These are phyloP conservation scores for Rhea americana DNA, from an alignment of 2,113 vertebrate genomes.

Conservation along the genomic window DNA sequence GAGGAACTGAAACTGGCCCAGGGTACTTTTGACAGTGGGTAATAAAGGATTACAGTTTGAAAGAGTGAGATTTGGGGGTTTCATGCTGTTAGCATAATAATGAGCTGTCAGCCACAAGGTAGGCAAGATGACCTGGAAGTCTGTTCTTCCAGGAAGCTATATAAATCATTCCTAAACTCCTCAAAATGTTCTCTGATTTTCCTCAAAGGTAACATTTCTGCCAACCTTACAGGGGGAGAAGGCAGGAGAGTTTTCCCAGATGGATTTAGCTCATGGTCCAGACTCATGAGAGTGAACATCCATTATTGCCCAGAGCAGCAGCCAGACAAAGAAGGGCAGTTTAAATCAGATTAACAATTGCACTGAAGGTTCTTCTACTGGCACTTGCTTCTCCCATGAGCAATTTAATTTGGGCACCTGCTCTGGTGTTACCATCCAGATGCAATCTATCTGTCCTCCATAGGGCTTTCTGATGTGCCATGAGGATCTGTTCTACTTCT, in stretches of 20 bases:
- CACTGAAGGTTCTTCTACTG: background rate
- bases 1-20: background rate
- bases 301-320: background rate
- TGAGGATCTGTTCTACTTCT: background rate
- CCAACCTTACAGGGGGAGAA: background rate
- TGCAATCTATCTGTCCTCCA: background rate
- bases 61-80: background rate
- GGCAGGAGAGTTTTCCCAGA: background rate
- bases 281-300: background rate
- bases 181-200: background rate
- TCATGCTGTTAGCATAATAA: background rate
- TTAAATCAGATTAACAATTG: rapidly evolving
- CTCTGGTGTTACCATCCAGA: rapidly evolving
- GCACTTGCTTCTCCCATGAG: background rate
- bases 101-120: background rate
- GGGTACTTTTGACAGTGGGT: background rate
- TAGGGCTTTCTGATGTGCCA: background rate
- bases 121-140: background rate
- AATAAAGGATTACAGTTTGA: constrained; percentile 47
- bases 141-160: background rate
- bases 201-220: background rate
- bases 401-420: background rate
- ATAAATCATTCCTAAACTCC: background rate
- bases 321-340: background rate
- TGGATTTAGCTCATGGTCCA: background rate